Evolutionary conservation across 2,113 vertebrate species (phyloP).

Genomic region (Leptobrachium leishanense): DNA sequence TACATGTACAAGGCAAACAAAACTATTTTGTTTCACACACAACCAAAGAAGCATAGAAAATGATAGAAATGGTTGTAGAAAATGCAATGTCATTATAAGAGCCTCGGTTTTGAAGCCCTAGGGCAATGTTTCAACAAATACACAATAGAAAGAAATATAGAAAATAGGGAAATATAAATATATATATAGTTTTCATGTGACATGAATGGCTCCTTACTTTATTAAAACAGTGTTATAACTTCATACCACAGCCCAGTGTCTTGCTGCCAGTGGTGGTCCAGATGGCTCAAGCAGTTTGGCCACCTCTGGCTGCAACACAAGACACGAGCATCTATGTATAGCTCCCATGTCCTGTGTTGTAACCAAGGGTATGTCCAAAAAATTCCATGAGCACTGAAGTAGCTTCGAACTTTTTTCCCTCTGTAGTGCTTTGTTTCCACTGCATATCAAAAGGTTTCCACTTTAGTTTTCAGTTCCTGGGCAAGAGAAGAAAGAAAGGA

Average conservation of each 20-base stretch:
- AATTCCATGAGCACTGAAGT: constrained; percentile 46
- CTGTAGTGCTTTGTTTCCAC: neutral
- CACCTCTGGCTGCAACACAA: constrained; percentile 84
- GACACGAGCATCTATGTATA: constrained; percentile 78
- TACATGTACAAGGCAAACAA: too few relatives aligned
- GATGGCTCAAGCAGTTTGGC: neutral
- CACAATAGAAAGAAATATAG: too few relatives aligned
- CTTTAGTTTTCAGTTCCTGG: neutral
- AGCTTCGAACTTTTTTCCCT: neutral
- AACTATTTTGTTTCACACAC: too few relatives aligned
- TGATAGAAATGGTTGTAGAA: too few relatives aligned
- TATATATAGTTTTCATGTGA: too few relatives aligned
- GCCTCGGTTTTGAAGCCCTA: too few relatives aligned
- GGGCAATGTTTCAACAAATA: too few relatives aligned
- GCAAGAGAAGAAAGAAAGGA: constrained; percentile 6
- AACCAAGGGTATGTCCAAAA: constrained; percentile 74
- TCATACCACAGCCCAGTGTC: neutral
- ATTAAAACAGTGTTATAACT: neutral
- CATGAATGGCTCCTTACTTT: neutral
- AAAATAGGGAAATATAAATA: neutral
- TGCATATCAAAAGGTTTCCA: neutral
- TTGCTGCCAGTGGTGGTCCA: neutral
- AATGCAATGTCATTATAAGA: too few relatives aligned
- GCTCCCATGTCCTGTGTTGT: constrained; percentile 79
- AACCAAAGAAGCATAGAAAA: too few relatives aligned